Percentiles rank a stretch among this genome's conserved stretches.
Evolutionary conservation across 2,113 vertebrate genomes (phyloP).

Genomic region (Benitochromis conjunctus): DNA sequence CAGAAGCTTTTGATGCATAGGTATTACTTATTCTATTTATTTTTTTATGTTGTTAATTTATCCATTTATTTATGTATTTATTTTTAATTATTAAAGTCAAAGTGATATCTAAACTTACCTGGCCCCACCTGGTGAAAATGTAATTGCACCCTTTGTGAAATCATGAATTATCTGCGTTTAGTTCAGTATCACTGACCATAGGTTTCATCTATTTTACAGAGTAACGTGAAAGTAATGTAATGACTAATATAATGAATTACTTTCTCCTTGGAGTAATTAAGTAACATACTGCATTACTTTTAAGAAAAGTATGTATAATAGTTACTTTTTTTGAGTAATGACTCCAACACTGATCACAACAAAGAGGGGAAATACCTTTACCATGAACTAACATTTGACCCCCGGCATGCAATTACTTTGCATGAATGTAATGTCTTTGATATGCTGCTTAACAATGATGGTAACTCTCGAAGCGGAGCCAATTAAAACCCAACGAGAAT

Average conservation of each 20-base stretch:
- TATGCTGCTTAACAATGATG: not conserved
- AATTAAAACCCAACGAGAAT: not conserved
- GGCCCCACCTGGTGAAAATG: not conserved
- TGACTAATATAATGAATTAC: not conserved
- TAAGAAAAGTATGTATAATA: not conserved
- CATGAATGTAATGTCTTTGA: not conserved
- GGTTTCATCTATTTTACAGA: not conserved
- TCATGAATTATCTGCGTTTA: not conserved
- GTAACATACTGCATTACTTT: not conserved
- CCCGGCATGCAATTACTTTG: not conserved
- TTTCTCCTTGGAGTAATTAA: not conserved
- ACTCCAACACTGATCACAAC: not conserved
- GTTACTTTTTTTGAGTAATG: not conserved
- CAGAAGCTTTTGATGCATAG: not conserved
- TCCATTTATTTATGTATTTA: not conserved
- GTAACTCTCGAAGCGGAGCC: not conserved
- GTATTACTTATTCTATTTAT: not conserved
- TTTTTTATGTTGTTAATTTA: not conserved
- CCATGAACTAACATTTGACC: not conserved
- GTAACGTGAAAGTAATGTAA: not conserved
- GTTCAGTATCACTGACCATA: accelerated
- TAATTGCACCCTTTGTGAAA: not conserved
- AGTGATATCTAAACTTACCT: not conserved
- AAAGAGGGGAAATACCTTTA: not conserved
- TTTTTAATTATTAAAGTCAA: not conserved